Evolutionary conservation across 2,888 invertebrate species (phyloP), one percentile per base, ranked within the genome.

Genomic region (Microctonus brassicae): DNA sequence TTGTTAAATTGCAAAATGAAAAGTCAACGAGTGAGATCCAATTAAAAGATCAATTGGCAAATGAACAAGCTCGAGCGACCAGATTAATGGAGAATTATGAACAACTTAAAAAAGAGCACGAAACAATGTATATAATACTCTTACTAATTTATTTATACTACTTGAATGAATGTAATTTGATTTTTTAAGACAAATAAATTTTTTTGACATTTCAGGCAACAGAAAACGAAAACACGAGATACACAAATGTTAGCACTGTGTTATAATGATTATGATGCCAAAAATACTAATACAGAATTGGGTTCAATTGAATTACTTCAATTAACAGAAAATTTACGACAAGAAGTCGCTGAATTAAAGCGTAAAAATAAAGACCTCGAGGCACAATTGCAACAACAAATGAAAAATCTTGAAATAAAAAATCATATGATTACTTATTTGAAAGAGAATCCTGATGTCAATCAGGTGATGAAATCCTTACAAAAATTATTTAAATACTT

Each of bases 401-500:
- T 90, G 72, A 90, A 90, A 69, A 89, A 91, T 78, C 88, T 92
- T 77, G 91, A 91, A 88, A 90, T 90, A 79, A 89, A 91, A 10
- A 91, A 91, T 75, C 92, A 91, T 78, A 83, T 92, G 75, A 90
- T 91, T 76, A 89, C 89, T 60, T 88, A 91, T 84, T 85, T 92
- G 73, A 91, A 91, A 81, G 90, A 76, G 26, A 75, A 69, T 42
- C 69, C 76, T 29, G 76, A 79, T 26, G 13, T n/a, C 17, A 11
- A 4, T 29, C 26, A 36, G 36, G 24, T 5, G 13, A 0, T 6
- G 24, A 29, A 22, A n/a, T 20, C 29, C n/a, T 22, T 39, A 53
- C 33, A 33, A 53, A 47, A 42, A 67, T 20, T n/a, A 53, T 58
- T 1, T 24, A n/a, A 36, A 63, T 69, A 17, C 20, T 53, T 63